Percentiles rank a stretch among this genome's conserved stretches.
Conservation (phyloP, 2,888 invertebrate species). For the Herminia tarsipennalis region DNA sequence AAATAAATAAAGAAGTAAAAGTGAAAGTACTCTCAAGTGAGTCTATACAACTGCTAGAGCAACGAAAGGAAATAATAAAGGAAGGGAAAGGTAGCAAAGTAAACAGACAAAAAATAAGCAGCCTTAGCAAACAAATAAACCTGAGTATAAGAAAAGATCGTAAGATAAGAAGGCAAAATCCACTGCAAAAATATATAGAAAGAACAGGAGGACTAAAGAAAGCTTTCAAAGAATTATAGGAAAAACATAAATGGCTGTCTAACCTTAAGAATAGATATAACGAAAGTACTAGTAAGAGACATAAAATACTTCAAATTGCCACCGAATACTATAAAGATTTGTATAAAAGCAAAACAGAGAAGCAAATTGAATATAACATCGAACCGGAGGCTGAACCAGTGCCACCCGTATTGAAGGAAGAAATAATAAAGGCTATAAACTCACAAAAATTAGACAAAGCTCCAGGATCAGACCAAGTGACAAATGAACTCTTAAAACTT, state of each 20-base stretch:
- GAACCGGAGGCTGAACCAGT: background rate
- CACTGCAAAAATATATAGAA: slow-evolving; percentile 16
- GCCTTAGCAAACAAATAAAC: slow-evolving; percentile 15
- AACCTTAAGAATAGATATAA: slow-evolving; percentile 1
- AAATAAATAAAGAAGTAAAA: no score
- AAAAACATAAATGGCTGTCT: slow-evolving; percentile 21
- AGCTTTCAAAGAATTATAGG: slow-evolving; percentile 23
- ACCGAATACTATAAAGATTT: background rate
- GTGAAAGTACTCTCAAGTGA: no score
- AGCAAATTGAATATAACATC: background rate
- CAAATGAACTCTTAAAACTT: background rate
- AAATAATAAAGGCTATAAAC: slow-evolving; percentile 1
- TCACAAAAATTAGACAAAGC: slow-evolving; percentile 1
- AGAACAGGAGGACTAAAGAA: slow-evolving; percentile 22
- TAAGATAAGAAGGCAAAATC: slow-evolving; percentile 10
- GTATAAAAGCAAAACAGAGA: slow-evolving; percentile 1
- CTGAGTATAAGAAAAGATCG: slow-evolving; percentile 19
- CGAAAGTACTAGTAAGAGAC: background rate
- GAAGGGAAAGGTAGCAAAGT: background rate
- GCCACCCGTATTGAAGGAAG: background rate
- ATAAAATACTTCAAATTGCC: background rate
- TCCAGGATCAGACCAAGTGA: background rate
- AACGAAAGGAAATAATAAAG: no score
- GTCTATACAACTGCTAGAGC: no score
- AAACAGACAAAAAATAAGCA: background rate